Evolutionary conservation across 2,113 vertebrate genomes (phyloP), one percentile per base, ranked within the genome.

Genomic region (Microcebus ravelobensis): DNA sequence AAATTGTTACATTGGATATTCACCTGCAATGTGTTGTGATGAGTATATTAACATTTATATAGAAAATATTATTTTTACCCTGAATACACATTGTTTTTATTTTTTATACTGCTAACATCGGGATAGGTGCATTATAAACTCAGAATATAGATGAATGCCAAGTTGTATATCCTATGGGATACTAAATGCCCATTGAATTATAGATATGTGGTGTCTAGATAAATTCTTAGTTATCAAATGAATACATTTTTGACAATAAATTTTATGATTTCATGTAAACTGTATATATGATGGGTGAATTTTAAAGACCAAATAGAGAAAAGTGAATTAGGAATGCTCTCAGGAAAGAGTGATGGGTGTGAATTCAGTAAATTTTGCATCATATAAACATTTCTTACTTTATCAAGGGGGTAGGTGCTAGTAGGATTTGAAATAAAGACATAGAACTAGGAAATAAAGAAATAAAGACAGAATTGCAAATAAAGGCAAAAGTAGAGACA

Each of bases 31-130:
- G 8, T 83, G 2, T 85, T 89, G 8, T 80, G 23, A 87, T 87
- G 12, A 12, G 6, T 81, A 45, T 65, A 96, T 97, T 93, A 91
- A 74, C 59, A 93, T 93, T 96, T 86, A 94, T 87, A 89, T 73
- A 74, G 65, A 94, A 61, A 91, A 90, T 10, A 68, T 52, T 1
- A 91, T 68, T 90, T 95, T 92, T 83, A 83, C 2, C 86, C 82
- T 87, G 50, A 95, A 48, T 91, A 29, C 18, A 92, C 29, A 91
- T 94, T 93, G 70, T 71, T 71, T 92, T 91, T 79, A 45, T 13
- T 81, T 95, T 86, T 81, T 77, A 50, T 74, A n/a, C 42, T 88
- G 7, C 15, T 70, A 42, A 15, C 5, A 52, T 23, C 7, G 61
- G 36, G 3, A 87, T 45, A 90, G 90, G 31, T 77, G 3, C 31